Evolutionary conservation across 2,797 vertebrate species (phyloP), one percentile per base, ranked within the genome.

Genomic region (Brotula barbata): DNA sequence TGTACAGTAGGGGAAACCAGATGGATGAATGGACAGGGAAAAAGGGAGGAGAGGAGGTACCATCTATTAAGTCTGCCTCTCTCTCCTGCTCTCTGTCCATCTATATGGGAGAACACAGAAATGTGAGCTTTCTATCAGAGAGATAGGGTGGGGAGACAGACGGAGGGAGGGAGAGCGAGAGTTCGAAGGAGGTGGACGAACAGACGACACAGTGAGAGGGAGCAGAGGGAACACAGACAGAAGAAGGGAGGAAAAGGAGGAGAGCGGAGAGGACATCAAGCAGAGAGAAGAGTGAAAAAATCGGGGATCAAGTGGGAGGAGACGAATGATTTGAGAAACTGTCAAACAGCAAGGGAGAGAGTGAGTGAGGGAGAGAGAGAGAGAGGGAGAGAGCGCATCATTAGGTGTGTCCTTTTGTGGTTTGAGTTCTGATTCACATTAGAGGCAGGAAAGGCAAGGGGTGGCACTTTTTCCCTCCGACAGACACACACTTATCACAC

Each of bases 121-220:
- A 88, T 81, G 69, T 86, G 85, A 88, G 88, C 86, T 81, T 78
- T 78, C 77, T 81, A 61, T 83, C 64, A 84, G 48, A 81, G 63
- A 21, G 69, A 61, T 47, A 66, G 61, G 59, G 65, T 22, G 68
- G 69, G 28, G 75, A 55, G 19, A 46, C 41, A 34, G 21, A 15
- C 28, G 37, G 68, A 41, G 31, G 70, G 51, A 55, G 47, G 33
- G 60, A 53, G 57, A 39, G 60, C 21, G 73, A 69, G 83, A 70
- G 63, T 68, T 36, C 66, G 75, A 68, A 77, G 68, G 70, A 78
- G 67, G 66, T 72, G 72, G 78, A 75, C 6, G 17, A 82, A 73
- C 82, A 83, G 78, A 71, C 49, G 64, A 85, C 81, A 72, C 42
- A 8, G 57, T 51, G 79, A 80, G 39, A 43, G 23, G 17, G 23